Evolutionary conservation across 2,113 vertebrate genomes (phyloP), one percentile per base, ranked within the genome.

Genomic region (Myotis brandtii): DNA sequence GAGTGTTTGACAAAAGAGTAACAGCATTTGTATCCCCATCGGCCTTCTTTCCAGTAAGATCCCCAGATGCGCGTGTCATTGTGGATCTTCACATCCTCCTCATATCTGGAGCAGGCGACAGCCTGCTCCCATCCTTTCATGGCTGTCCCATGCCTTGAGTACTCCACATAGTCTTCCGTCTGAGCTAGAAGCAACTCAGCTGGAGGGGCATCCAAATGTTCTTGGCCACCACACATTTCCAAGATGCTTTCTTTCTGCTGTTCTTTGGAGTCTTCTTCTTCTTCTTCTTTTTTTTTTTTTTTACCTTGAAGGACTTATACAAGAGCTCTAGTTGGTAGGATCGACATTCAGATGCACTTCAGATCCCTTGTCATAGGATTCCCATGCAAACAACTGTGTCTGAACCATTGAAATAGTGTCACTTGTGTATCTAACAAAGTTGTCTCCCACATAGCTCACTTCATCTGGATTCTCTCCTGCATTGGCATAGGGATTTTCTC

Each of bases 311-410:
- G 79, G 99, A 99, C 79, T 99, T 98, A 95, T 99, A 99, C 59
- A 99, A 98, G 79, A 99, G 98, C 97, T 99, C 99, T 76, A 99
- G 98, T 95, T 99, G 85, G 99, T 99, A 69, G 99, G 99, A 94
- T 99, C 99, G 0, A 99, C 99, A 97, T 99, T 99, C 59, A 99
- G 99, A 97, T 99, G 99, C 89, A 99, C 99, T 97, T 99, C 99
- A 2, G 99, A 99, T 72, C 99, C 99, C 96, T 99, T 99, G 97
- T 99, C 99, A 91, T 99, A 99, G 56, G 99, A 99, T 98, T 99
- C 99, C 99, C 99, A 99, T 6, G 99, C 99, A 98, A 99, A 99
- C 96, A 99, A 9, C 37, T 99, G 99, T 16, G 99, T 99, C 98
- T 99, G 99, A 94, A 99, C 99, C 99, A 99, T 99, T 77, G 99